Base-by-base conservation (phyloP, 2,888 invertebrate genomes). In the Lasioglossum villosulum region DNA sequence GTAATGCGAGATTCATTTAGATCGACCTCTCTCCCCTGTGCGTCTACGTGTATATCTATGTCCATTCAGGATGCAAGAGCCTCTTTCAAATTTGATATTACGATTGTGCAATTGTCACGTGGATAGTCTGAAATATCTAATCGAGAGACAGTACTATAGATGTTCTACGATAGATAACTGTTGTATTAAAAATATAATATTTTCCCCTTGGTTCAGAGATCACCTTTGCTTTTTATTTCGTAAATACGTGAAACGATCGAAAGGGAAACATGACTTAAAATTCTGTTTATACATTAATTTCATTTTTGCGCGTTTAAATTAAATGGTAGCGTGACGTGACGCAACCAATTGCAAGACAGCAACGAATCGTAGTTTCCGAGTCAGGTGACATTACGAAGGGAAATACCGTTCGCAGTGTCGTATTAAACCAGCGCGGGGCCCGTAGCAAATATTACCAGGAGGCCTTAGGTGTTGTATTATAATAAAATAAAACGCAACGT, bases 1-100 rank as follows among this genome's bases (percentile, higher is more conserved):
- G 1, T n/a, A n/a, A n/a, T 27, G n/a, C 68, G 10, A 48, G 16
- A 42, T 76, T 78, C 16, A 59, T 82, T 76, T 76, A n/a, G 16
- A 14, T 14, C 2, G 52, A 16, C n/a, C 30, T 70, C 34, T 70
- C 34, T 45, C 23, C 8, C 34, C 16, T 16, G 2, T 63, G 27
- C 16, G 16, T 30, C 5, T 63, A 30, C 1, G 6, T 19, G 5
- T 30, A 30, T 19, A 19, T 30, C 2, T 63, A 63, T 34, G 19
- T 19, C 2, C 23, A 19, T 42, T 48, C 34, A 30, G 6, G 16
- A 39, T 27, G 30, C 30, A 30, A 56, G 27, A 12, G 16, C 70
- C 71, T 42, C 23, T 75, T 76, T 4, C 52, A 80, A 39, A 68
- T 34, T 42, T 16, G 42, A 80, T 19, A 56, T 68, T 66, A 66